phyloP scores from a whole-genome alignment of 2,888 invertebrate species.

The Hyalella azteca region DNA sequence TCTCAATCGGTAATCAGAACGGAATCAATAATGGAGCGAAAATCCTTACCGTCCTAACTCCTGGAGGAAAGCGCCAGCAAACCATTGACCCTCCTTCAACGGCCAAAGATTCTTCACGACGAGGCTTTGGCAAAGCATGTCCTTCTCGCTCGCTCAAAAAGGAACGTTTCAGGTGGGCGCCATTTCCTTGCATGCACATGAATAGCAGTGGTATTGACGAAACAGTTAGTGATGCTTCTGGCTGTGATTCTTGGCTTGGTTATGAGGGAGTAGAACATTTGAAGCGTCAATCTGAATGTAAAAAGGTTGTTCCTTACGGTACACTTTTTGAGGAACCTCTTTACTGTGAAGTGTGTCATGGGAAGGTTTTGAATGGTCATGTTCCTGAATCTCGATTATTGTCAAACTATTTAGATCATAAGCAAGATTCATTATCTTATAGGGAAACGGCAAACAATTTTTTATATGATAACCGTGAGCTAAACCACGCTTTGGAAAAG shows the following conservation, averaged over 20 bases:
- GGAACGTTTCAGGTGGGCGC: constrained; percentile 53
- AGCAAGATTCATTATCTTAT: background rate
- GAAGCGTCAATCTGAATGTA: constrained; percentile 42
- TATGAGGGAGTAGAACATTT: constrained; percentile 56
- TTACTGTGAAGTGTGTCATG: constrained; percentile 23
- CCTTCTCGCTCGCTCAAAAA: constrained; percentile 12
- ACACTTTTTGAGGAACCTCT: background rate
- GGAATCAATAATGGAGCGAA: background rate
- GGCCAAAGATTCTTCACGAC: background rate
- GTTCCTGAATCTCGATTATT: background rate
- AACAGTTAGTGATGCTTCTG: constrained; percentile 46
- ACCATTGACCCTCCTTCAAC: background rate
- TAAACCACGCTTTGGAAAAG: background rate
- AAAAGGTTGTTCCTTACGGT: constrained; percentile 15
- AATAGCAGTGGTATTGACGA: constrained; percentile 44
- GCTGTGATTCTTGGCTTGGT: constrained; percentile 51
- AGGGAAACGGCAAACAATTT: background rate
- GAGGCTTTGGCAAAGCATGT: constrained; percentile 8
- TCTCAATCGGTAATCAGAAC: background rate
- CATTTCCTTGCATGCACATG: constrained; percentile 49
- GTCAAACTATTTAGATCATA: background rate
- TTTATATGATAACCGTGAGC: background rate
- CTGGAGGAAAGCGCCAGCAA: background rate
- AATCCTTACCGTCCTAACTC: background rate
- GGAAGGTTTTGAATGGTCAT: background rate